Evolutionary conservation across 2,113 vertebrate genomes (phyloP).

Genomic region (Brienomyrus brachyistius): DNA sequence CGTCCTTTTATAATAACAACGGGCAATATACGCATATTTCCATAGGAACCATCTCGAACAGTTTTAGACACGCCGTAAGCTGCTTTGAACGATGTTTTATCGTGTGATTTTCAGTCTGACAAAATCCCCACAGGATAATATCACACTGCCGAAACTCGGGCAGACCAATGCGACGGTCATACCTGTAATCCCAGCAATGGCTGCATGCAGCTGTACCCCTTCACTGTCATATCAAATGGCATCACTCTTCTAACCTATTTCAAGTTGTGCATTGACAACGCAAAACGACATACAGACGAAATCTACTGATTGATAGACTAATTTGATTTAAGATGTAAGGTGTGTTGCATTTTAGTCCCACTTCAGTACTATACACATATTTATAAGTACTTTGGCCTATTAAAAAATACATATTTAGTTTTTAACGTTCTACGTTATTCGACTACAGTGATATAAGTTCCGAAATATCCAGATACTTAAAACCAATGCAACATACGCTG

Average conservation of each 20-base stretch:
- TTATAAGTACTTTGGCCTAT: not conserved
- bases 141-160: not conserved
- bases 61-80: constrained; percentile 9
- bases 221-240: not conserved
- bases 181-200: not conserved
- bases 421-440: not conserved
- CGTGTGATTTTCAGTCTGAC: not conserved
- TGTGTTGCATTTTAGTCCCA: not conserved
- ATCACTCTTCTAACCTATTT: not conserved
- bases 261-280: not conserved
- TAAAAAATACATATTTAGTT: constrained; percentile 4
- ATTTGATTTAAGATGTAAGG: not conserved
- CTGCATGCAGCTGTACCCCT: not conserved
- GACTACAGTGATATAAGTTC: not conserved
- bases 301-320: constrained; percentile 6
- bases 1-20: constrained; percentile 31
- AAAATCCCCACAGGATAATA: not conserved
- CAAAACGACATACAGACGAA: constrained; percentile 1
- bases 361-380: not conserved
- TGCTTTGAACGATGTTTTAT: not conserved
- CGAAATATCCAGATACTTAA: not conserved
- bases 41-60: constrained; percentile 31
- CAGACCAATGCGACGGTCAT: not conserved
- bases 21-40: constrained; percentile 30
- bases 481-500: not conserved